These are phyloP conservation scores for Petrolisthes cinctipes DNA, from an alignment of 2,888 invertebrate species.

Conservation along the genomic window DNA sequence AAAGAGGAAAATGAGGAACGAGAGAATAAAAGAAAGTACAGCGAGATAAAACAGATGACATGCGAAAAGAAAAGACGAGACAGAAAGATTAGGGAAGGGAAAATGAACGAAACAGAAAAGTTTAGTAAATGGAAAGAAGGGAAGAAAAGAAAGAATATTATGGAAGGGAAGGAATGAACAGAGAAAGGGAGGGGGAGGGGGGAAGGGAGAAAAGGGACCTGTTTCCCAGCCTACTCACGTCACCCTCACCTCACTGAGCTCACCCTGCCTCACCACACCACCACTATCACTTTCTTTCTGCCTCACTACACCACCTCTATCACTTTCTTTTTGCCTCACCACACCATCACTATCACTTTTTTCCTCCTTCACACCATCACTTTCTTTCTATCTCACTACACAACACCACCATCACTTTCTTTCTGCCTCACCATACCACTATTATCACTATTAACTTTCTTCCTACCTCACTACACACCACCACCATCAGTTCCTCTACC, in stretches of 20 bases:
- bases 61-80: not conserved
- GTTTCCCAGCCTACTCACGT: constrained; percentile 28
- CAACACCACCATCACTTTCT: too few relatives aligned
- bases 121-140: constrained; percentile 2
- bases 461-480: not conserved
- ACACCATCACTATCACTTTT: too few relatives aligned
- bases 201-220: constrained; percentile 8
- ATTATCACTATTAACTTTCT: too few relatives aligned
- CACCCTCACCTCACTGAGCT: not conserved
- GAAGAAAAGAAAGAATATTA: not conserved
- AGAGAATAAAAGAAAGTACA: not conserved
- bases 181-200: not conserved
- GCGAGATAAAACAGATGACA: not conserved
- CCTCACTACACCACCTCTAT: not conserved
- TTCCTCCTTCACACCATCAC: too few relatives aligned
- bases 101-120: not conserved
- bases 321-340: not conserved
- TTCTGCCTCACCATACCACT: too few relatives aligned
- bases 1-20: not conserved
- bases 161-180: not conserved
- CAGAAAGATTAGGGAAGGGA: not conserved
- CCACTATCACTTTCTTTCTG: not conserved
- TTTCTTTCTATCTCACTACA: too few relatives aligned
- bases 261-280: not conserved
- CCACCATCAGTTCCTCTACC: not conserved